A percentile compares a stretch with the other conserved stretches of the same genome.
phyloP scores from a whole-genome alignment of 2,113 vertebrate species.

The Tachysurus fulvidraco region DNA sequence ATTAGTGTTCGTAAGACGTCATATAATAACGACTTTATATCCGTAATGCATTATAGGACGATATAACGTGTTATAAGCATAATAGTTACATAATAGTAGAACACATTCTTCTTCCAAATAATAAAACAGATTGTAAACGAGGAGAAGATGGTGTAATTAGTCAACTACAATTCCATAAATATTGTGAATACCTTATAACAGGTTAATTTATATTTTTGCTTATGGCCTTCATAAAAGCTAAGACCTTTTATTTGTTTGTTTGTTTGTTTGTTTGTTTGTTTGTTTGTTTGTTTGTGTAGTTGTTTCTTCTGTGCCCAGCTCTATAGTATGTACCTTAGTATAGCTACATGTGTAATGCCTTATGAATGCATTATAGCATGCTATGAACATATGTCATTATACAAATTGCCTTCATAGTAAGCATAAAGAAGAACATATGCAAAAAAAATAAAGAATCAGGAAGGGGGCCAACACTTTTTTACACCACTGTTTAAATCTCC shows the following conservation, averaged over 20 bases:
- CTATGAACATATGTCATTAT: not conserved
- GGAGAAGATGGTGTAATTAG: not conserved
- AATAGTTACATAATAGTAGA: not conserved
- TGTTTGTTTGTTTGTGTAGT: no score
- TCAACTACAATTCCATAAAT: not conserved
- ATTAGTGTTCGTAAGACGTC: not conserved
- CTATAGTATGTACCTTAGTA: not conserved
- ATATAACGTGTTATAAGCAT: not conserved
- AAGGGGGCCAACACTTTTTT: no score
- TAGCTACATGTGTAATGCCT: not conserved
- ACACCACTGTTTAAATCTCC: no score
- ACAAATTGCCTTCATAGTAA: not conserved
- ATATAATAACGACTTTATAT: not conserved
- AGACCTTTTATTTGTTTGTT: no score
- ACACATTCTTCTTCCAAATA: not conserved
- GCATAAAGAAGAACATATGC: no score
- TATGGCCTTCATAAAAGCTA: not conserved
- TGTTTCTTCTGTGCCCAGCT: not conserved
- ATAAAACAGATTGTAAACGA: not conserved
- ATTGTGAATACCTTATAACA: not conserved
- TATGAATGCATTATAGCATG: no score
- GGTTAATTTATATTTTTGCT: not conserved
- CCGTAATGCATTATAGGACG: not conserved
- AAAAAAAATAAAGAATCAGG: no score
- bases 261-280: no score